Evolutionary conservation across 2,888 invertebrate species (phyloP).

Genomic region (Athetis lepigone): DNA sequence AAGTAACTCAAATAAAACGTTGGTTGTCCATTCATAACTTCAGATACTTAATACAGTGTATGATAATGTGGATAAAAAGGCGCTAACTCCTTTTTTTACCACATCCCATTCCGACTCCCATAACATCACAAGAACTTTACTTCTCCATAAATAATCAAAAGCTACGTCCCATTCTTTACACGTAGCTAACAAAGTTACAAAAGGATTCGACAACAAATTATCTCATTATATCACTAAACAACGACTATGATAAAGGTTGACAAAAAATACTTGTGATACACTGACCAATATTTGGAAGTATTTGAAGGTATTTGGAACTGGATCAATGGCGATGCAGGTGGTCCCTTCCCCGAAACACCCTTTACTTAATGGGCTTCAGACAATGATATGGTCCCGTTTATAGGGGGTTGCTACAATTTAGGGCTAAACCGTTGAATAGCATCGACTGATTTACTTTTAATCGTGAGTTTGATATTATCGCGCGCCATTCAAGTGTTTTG

Average conservation of each 20-base stretch:
- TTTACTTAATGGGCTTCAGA: slow-evolving; percentile 75
- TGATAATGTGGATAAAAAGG: slow-evolving; percentile 31
- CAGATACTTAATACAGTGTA: slow-evolving; percentile 7
- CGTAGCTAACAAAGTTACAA: slow-evolving; percentile 64
- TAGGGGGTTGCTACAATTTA: slow-evolving; percentile 80
- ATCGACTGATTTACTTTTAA: slow-evolving; percentile 86
- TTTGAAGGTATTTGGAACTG: slow-evolving; percentile 75
- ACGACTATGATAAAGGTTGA: slow-evolving; percentile 67
- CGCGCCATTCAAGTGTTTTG: slow-evolving; percentile 80
- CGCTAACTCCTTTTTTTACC: slow-evolving; percentile 42
- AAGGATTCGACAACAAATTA: slow-evolving; percentile 81
- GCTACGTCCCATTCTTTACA: slow-evolving; percentile 53
- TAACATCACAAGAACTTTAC: slow-evolving; percentile 25
- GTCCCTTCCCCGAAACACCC: slow-evolving; percentile 86
- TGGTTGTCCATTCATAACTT: slow-evolving; percentile 2
- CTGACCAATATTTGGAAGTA: slow-evolving; percentile 77
- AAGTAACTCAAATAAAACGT: slow-evolving; percentile 18
- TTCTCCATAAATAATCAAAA: slow-evolving; percentile 53
- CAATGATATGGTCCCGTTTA: slow-evolving; percentile 75
- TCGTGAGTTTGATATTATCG: slow-evolving; percentile 86
- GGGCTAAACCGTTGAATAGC: slow-evolving; percentile 79
- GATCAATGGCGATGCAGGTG: slow-evolving; percentile 85
- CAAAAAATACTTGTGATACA: slow-evolving; percentile 70
- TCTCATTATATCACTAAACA: slow-evolving; percentile 77
- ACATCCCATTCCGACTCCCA: slow-evolving; percentile 20